Evolutionary conservation across 1,140 invertebrate genomes (phyloP), one percentile per base, ranked within the genome.

Genomic region (Lepidurus apus): DNA sequence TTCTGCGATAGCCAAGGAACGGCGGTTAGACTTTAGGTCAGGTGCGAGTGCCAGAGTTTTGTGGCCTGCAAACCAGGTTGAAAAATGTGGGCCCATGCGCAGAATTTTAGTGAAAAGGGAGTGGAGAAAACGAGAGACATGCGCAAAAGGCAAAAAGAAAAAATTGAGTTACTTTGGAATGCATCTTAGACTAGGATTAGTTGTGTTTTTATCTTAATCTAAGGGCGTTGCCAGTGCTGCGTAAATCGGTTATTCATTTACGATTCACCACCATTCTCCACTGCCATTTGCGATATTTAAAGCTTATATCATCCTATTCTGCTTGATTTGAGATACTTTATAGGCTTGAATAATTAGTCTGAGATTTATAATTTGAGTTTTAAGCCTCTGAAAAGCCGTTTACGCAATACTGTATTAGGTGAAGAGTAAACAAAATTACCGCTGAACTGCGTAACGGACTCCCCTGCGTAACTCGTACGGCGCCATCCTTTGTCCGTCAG

Each of bases 391-490:
- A 47, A 17, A 21, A 65, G 0, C 21, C 17, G 6, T 21, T 65
- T 65, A 65, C 53, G 53, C 53, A 65, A 17, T 65, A n/a, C 53
- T 65, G 17, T 65, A 65, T 6, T 10, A 65, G 53, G 17, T 9
- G 8, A 65, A 9, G 53, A 21, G 13, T 10, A 65, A 65, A 21
- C 17, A 17, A 17, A 9, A 11, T 65, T 21, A 65, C 53, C 53
- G 17, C 17, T 65, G 53, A 65, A 65, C 21, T n/a, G 53, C 53
- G 53, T 7, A 9, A 65, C 53, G 53, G 78, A 24, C 43, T 79
- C 78, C n/a, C 78, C 78, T 1, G 78, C 78, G 78, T 79, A 79
- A 74, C 78, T 79, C 21, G 78, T 79, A 7, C 78, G 73, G 11
- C 78, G 78, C 43, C 44, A 75, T 26, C 47, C 47, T 76, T 45